A percentile compares a stretch with the other conserved stretches of the same genome.
phyloP scores from a whole-genome alignment of 2,113 vertebrate genomes.

The Chaetodon auriga region DNA sequence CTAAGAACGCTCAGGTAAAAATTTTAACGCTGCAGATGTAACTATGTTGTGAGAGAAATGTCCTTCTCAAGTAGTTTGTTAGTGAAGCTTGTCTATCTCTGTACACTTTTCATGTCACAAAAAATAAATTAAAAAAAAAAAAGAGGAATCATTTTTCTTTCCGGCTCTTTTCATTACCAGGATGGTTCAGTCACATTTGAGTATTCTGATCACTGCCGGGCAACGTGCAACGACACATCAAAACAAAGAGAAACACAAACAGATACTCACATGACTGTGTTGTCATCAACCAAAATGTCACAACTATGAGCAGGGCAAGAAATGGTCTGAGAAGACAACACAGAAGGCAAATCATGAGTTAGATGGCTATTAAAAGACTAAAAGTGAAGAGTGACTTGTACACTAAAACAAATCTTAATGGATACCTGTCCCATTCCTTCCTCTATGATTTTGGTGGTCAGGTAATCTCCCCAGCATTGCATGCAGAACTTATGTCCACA shows the following conservation, averaged over 20 bases:
- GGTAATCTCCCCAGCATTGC: slow-evolving; percentile 99
- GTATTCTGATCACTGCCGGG: not conserved
- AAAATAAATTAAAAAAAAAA: not conserved
- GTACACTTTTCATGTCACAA: not conserved
- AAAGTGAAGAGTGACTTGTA: not conserved
- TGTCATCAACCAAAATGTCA: slow-evolving; percentile 99
- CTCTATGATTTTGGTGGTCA: slow-evolving; percentile 99
- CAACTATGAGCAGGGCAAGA: slow-evolving; percentile 99
- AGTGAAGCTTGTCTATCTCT: not conserved
- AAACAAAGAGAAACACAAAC: slow-evolving; percentile 18
- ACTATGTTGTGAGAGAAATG: not conserved
- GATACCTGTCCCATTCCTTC: slow-evolving; percentile 99
- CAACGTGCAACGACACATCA: slow-evolving; percentile 1
- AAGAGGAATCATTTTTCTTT: not conserved
- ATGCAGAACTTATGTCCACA: slow-evolving; percentile 99
- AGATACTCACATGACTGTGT: slow-evolving; percentile 98
- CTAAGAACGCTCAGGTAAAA: not conserved
- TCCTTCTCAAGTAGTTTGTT: not conserved
- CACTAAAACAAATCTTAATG: not conserved
- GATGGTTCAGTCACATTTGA: not conserved
- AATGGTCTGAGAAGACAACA: slow-evolving; percentile 90
- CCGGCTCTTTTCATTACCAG: not conserved
- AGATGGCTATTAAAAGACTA: not conserved
- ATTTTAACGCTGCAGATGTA: not conserved
- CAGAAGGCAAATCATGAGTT: slow-evolving; percentile 33